phyloP scores from a whole-genome alignment of 2,113 vertebrate genomes.

The Macrotus californicus region DNA sequence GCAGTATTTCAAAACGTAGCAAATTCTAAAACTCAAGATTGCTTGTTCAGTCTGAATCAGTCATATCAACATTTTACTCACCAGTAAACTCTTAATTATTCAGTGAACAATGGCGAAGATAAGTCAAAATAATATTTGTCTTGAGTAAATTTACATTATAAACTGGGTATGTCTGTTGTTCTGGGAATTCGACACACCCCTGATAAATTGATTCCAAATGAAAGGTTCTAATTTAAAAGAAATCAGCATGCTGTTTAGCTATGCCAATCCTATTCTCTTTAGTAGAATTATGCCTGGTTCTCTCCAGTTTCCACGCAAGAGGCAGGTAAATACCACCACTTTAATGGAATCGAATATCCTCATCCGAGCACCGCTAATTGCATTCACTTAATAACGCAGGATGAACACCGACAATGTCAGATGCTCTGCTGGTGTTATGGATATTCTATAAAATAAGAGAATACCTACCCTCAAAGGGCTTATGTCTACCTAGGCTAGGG shows the following conservation, averaged over 20 bases:
- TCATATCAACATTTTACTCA: background rate
- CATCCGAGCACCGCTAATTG: background rate
- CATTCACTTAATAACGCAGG: background rate
- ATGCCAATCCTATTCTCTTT: background rate
- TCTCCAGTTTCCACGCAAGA: background rate
- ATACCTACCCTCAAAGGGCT: background rate
- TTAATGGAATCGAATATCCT: background rate
- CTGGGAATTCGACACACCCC: conserved; percentile 19
- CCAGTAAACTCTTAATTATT: conserved; percentile 12
- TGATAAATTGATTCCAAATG: conserved; percentile 26
- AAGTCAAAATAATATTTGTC: conserved; percentile 28
- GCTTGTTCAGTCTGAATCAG: background rate
- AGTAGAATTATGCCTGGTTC: background rate
- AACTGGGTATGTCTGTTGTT: conserved; percentile 32
- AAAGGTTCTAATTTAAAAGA: conserved; percentile 12
- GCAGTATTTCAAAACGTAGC: conserved; percentile 1
- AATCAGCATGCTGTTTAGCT: background rate
- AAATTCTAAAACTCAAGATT: conserved; percentile 21
- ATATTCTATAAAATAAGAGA: background rate
- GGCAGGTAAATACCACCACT: background rate
- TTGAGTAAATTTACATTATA: conserved; percentile 47
- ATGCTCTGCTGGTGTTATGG: background rate
- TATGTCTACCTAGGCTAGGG: background rate
- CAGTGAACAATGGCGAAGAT: conserved; percentile 3
- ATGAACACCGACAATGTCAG: background rate